Conservation (phyloP, 2,797 vertebrate genomes). For the Caiman crocodilus region DNA sequence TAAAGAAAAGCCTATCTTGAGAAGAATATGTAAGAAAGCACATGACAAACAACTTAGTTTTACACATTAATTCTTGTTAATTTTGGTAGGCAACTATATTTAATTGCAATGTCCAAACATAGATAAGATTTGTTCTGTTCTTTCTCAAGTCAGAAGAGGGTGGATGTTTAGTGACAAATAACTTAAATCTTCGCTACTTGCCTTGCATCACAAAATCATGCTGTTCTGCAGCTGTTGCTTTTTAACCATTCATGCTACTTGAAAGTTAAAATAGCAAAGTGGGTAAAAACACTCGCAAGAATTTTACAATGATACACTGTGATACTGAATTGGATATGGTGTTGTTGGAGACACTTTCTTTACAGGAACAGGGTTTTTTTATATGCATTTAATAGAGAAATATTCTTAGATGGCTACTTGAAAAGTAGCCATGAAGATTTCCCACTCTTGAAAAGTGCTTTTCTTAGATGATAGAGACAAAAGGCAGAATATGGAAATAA, state of each 20-base stretch:
- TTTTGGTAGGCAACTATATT: not conserved
- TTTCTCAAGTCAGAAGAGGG: not conserved
- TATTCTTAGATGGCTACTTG: conserved; percentile 37
- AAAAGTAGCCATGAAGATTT: too few relatives aligned
- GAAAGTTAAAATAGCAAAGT: conserved; percentile 26
- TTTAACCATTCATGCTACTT: conserved; percentile 17
- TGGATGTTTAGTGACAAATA: not conserved
- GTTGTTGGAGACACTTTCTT: not conserved
- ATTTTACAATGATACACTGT: not conserved
- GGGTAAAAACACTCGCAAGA: conserved; percentile 10
- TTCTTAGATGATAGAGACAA: not conserved
- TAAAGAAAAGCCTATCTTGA: not conserved
- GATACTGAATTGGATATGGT: not conserved
- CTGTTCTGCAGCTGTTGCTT: conserved; percentile 12
- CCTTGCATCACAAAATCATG: not conserved
- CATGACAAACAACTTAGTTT: conserved; percentile 17
- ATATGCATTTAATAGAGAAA: conserved; percentile 37
- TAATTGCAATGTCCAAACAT: conserved; percentile 15
- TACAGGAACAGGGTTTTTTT: conserved; percentile 37
- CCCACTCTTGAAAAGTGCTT: conserved; percentile 33
- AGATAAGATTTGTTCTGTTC: conserved; percentile 32
- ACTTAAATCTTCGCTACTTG: conserved; percentile 33
- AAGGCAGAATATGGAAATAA: not conserved
- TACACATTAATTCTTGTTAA: conserved; percentile 29
- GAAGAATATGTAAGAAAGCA: not conserved